Evolutionary conservation across 2,113 vertebrate genomes (phyloP).

Genomic region (Nanger granti): DNA sequence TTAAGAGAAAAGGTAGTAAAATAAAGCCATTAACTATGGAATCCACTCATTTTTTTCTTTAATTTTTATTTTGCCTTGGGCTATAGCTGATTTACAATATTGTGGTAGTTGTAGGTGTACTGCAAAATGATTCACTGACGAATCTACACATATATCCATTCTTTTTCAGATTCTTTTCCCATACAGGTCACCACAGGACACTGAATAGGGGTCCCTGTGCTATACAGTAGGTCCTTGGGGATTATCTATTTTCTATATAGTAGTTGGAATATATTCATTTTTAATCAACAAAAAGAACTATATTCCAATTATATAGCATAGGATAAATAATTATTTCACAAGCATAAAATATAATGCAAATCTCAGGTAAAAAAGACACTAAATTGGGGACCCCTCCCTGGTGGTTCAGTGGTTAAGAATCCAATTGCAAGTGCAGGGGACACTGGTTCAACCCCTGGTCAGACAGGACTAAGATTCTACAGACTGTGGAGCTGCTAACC

Average conservation of each 20-base stretch:
- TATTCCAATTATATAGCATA: not conserved
- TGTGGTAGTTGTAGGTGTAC: not conserved
- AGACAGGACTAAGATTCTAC: not conserved
- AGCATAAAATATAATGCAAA: not conserved
- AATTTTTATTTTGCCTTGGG: not conserved
- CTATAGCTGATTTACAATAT: not conserved
- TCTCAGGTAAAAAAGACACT: slow-evolving; percentile 14
- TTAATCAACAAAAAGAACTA: slow-evolving; percentile 25
- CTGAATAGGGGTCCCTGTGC: not conserved
- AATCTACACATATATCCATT: not conserved
- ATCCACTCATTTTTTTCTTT: not conserved
- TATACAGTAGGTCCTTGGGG: not conserved
- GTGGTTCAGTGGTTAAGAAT: not conserved
- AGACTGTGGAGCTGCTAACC: not conserved
- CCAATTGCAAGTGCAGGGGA: not conserved
- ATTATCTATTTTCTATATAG: not conserved
- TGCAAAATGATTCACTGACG: not conserved
- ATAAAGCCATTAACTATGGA: not conserved
- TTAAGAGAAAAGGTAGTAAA: slow-evolving; percentile 1
- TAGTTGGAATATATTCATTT: not conserved
- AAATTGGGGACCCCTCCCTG: not conserved
- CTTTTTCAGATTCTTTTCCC: not conserved
- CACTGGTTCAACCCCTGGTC: not conserved
- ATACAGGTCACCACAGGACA: not conserved
- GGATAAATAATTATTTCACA: slow-evolving; percentile 3